Evolutionary conservation across 2,113 vertebrate species (phyloP).

Genomic region (Telmatochromis sp.): DNA sequence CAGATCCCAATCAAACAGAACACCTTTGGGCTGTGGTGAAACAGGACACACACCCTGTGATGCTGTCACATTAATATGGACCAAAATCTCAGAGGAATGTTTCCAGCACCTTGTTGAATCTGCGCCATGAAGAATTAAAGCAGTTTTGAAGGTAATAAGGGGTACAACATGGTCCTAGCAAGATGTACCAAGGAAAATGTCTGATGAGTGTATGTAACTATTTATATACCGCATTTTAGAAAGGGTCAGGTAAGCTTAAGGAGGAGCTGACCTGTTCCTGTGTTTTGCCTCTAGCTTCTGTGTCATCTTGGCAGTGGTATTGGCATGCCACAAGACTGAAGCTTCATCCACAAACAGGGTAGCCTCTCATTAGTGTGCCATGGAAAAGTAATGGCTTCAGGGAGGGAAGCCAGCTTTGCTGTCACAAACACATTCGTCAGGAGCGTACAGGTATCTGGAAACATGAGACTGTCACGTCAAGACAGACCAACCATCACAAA

Average conservation of each 20-base stretch:
- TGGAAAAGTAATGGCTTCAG: conserved; percentile 17
- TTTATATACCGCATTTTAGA: background rate
- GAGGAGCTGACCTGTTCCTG: background rate
- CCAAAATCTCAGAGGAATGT: background rate
- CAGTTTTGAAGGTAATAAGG: background rate
- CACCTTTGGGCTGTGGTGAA: background rate
- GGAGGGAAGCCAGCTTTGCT: background rate
- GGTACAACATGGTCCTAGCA: background rate
- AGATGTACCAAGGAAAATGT: background rate
- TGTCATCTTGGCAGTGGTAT: background rate
- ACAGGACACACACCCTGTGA: background rate
- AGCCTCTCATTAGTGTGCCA: background rate
- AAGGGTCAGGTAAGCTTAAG: background rate
- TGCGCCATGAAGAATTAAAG: background rate
- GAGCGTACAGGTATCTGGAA: background rate
- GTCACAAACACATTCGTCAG: conserved; percentile 8
- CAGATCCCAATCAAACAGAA: background rate
- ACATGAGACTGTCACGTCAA: background rate
- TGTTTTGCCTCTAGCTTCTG: background rate
- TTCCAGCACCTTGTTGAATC: background rate
- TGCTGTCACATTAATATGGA: background rate
- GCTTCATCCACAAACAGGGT: background rate
- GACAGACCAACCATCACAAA: background rate
- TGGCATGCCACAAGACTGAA: background rate
- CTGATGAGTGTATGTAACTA: background rate